Conservation (phyloP, 2,888 invertebrate genomes). For the Drosophila suboccidentalis region DNA sequence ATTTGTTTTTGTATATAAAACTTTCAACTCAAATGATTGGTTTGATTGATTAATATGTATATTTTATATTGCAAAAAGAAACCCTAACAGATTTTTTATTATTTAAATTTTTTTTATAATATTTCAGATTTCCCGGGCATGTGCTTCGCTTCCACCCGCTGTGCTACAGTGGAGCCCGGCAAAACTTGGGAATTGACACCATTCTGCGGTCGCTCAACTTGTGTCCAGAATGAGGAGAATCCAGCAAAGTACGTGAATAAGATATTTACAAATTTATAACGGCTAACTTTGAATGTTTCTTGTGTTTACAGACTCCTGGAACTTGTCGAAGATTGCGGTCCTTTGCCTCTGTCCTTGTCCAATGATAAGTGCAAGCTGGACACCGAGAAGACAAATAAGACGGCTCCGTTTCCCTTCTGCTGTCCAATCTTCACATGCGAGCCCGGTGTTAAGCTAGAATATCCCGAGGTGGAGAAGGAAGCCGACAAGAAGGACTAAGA, state of each 20-base stretch:
- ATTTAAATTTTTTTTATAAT: no score
- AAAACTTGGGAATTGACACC: conserved; percentile 94
- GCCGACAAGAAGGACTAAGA: conserved; percentile 73
- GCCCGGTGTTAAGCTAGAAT: conserved; percentile 93
- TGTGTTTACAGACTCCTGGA: conserved; percentile 88
- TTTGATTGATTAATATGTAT: no score
- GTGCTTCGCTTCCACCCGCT: conserved; percentile 96
- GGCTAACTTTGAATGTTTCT: neutral
- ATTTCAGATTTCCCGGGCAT: conserved; percentile 92
- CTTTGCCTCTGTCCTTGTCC: conserved; percentile 90
- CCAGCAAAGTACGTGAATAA: conserved; percentile 87
- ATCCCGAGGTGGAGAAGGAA: conserved; percentile 90
- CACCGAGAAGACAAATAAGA: conserved; percentile 94
- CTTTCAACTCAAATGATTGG: no score
- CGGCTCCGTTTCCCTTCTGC: conserved; percentile 94
- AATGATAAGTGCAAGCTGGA: conserved; percentile 96
- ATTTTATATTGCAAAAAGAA: no score
- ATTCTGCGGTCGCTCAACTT: conserved; percentile 96
- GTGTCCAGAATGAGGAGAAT: conserved; percentile 92
- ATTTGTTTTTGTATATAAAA: no score
- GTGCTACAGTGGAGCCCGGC: conserved; percentile 94
- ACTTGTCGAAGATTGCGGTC: conserved; percentile 95
- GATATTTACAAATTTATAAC: neutral
- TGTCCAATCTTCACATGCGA: conserved; percentile 95
- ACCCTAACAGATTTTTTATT: no score